Percentiles rank a stretch among this genome's conserved stretches.
Evolutionary conservation across 2,113 vertebrate species (phyloP).

Genomic region (Psilopsiagon aurifrons): DNA sequence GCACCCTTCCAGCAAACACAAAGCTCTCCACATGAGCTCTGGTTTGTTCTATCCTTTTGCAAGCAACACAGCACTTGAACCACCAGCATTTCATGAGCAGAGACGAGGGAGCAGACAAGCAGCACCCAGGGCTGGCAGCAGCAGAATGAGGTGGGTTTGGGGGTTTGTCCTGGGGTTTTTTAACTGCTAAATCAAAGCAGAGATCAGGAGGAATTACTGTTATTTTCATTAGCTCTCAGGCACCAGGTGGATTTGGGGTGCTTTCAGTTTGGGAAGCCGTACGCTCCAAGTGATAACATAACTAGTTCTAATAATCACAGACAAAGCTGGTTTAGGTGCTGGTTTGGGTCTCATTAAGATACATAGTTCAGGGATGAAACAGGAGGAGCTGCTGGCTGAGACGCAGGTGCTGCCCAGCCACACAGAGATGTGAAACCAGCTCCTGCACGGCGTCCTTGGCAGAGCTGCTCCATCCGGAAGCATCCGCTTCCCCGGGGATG

Average conservation of each 20-base stretch:
- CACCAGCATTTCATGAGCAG: rapidly evolving
- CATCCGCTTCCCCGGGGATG: rapidly evolving
- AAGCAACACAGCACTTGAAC: rapidly evolving
- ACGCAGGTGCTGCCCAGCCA: neutral
- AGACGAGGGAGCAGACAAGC: rapidly evolving
- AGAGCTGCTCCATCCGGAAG: rapidly evolving
- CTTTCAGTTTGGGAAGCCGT: neutral
- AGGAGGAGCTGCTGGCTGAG: neutral
- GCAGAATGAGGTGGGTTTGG: neutral
- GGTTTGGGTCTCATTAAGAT: rapidly evolving
- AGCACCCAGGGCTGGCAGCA: neutral
- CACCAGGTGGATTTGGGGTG: rapidly evolving
- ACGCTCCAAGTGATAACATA: neutral
- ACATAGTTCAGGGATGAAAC: neutral
- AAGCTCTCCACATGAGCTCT: rapidly evolving
- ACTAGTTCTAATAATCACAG: neutral
- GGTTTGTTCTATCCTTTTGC: neutral
- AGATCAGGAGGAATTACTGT: neutral
- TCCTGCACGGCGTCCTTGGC: rapidly evolving
- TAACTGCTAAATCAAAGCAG: neutral
- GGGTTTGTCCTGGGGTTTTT: neutral
- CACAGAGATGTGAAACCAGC: neutral
- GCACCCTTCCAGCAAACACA: neutral
- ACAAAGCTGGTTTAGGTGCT: neutral
- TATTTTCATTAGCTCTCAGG: neutral